These are phyloP conservation scores for Rafetus swinhoei DNA, from an alignment of 2,113 vertebrate genomes.

Conservation along the genomic window DNA sequence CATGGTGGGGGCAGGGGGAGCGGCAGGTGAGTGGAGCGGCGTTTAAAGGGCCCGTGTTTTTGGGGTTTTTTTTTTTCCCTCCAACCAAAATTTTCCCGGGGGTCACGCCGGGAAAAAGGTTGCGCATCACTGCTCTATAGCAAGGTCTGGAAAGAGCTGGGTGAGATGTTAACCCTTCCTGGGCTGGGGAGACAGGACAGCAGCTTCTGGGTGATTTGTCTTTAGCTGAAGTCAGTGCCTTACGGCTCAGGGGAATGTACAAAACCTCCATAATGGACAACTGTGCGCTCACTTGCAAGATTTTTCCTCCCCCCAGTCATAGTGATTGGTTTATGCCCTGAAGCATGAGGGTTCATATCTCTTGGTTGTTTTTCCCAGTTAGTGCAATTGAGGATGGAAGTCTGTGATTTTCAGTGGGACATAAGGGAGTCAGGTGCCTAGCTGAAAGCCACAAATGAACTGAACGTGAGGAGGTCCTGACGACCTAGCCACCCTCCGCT, in stretches of 20 bases:
- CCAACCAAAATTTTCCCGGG: too few species aligned
- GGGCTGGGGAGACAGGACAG: not conserved
- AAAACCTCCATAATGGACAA: not conserved
- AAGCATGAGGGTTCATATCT: fast-evolving
- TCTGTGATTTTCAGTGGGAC: not conserved
- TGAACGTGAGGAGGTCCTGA: not conserved
- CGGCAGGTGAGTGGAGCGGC: too few species aligned
- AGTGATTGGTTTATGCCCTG: not conserved
- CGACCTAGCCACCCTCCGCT: not conserved
- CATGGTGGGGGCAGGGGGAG: too few species aligned
- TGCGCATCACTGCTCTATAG: not conserved
- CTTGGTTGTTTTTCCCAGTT: not conserved
- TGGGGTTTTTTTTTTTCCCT: too few species aligned
- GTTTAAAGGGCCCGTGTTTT: too few species aligned
- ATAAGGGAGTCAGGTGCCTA: not conserved
- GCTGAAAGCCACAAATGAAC: not conserved
- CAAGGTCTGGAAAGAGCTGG: not conserved
- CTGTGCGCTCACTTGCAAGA: not conserved
- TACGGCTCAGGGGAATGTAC: not conserved
- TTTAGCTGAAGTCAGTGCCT: not conserved
- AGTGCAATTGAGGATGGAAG: not conserved
- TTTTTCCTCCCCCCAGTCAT: not conserved
- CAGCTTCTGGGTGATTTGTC: fast-evolving
- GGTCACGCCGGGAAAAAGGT: too few species aligned
- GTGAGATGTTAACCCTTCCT: not conserved